Base-by-base conservation (phyloP, 2,797 vertebrate species). In the Spatula versicolor region DNA sequence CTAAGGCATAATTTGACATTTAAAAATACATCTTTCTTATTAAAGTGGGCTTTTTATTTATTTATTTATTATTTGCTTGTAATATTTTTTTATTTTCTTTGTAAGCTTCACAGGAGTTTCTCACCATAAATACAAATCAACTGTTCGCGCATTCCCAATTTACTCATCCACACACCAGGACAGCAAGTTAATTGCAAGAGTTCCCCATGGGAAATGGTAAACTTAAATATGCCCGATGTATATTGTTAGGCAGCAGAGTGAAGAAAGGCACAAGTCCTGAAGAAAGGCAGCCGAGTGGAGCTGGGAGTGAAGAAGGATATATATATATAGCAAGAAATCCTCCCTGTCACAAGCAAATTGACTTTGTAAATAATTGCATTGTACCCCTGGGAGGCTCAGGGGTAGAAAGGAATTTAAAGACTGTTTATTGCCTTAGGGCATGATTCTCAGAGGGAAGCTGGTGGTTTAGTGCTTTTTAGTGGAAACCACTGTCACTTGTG, bases 151-250 rank as follows among this genome's bases (percentile, higher is more conserved):
- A 69, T 90, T 95, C 84, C 84, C 39, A 89, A 96, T 97, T 98
- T 97, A 94, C 94, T 97, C 93, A 95, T 97, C 93, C 87, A 86
- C 97, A 86, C 96, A 96, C 86, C 83, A 95, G 96, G 97, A 97
- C 66, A 97, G 91, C 95, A 95, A 97, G 69, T 97, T 97, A 97
- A 97, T 97, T 98, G 97, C 94, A 93, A 74, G 88, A 91, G 76
- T 48, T 80, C 83, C 89, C 96, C 6, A 7, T 92, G 93, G 97
- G 76, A 91, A 97, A 82, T 60, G 62, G 71, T 84, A 94, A 96
- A 96, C 91, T 96, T 96, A 94, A 94, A 84, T 74, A 46, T 72
- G 88, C 86, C 67, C 94, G 71, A 90, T 97, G 75, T 84, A 69
- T 67, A 66, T 86, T 96, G 79, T 95, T 95, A 96, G 80, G 91